Evolutionary conservation across 1,140 invertebrate genomes (phyloP), one percentile per base, ranked within the genome.

Genomic region (Hycleus phaleratus): DNA sequence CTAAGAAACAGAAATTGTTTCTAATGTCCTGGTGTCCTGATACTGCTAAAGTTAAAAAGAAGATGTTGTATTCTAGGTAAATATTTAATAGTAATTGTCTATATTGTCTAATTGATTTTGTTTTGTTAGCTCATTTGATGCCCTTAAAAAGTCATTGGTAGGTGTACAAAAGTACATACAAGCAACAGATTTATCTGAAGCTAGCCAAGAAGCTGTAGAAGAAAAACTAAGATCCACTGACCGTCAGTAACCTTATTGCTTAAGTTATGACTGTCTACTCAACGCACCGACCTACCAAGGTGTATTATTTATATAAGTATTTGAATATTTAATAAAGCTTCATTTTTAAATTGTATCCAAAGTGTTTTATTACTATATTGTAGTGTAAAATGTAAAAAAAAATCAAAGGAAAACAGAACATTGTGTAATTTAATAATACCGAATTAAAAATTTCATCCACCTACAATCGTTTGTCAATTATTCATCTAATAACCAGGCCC

Each of bases 21-120:
- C 82, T 96, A 72, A 95, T 96, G 92, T 93, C 90, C 70, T 95
- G 91, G 92, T 96, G 93, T 82, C 95, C 95, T 26, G 94, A 97
- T 77, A 93, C 88, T 73, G 93, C 94, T 68, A 94, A 93, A 78
- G 90, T 97, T 57, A 97, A 96, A 83, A 95, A 96, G 89, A 97
- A 97, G 87, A 97, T 97, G 94, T 87, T 97, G 82, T 97, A 97
- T 80, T 95, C 95, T 63, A 88, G 80, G 80, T 82, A 63, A 49
- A 46, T 61, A n/a, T n/a, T 42, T n/a, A 11, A 42, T 10, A 39
- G 6, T 43, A 1, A 3, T 43, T 43, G 25, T 7, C 11, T 26
- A 11, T 10, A 9, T 26, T 46, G 26, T 46, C n/a, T 49, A 40
- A 39, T 58, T 59, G 7, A 46, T 58, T 60, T 53, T 70, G 1